Evolutionary conservation across 2,797 vertebrate genomes (phyloP).

Genomic region (Falco novaeseelandiae): DNA sequence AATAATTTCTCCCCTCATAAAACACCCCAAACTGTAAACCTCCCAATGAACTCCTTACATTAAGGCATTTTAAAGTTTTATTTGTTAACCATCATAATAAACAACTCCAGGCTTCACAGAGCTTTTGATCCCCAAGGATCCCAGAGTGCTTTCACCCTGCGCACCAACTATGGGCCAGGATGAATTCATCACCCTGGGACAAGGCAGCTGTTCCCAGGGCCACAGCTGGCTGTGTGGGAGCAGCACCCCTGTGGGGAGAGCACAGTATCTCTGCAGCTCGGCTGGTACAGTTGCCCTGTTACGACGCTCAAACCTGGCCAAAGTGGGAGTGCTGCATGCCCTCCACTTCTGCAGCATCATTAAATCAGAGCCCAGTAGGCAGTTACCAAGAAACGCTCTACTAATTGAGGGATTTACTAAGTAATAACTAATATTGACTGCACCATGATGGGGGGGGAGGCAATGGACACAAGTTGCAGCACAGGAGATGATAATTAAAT

Average conservation of each 20-base stretch:
- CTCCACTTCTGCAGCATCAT: not conserved
- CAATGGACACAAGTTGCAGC: not conserved
- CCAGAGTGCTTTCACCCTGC: not conserved
- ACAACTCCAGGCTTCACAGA: not conserved
- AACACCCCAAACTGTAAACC: not conserved
- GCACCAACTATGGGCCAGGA: fast-evolving
- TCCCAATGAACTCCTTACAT: not conserved
- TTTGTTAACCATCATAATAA: not conserved
- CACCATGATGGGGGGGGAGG: fast-evolving
- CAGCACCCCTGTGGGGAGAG: fast-evolving
- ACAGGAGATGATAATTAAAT: not conserved
- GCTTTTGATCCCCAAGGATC: not conserved
- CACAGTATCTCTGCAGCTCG: not conserved
- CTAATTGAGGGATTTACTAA: not conserved
- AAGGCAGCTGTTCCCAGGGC: not conserved
- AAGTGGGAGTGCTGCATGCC: not conserved
- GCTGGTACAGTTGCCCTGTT: fast-evolving
- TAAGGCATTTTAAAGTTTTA: not conserved
- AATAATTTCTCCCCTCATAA: conserved; percentile 13
- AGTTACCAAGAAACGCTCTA: not conserved
- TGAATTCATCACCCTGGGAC: fast-evolving
- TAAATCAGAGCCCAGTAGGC: not conserved
- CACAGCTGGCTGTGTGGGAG: not conserved
- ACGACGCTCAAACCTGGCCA: not conserved
- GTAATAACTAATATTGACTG: not conserved